Conservation (phyloP, 1,140 invertebrate species). For the Scaptomyza hsui region DNA sequence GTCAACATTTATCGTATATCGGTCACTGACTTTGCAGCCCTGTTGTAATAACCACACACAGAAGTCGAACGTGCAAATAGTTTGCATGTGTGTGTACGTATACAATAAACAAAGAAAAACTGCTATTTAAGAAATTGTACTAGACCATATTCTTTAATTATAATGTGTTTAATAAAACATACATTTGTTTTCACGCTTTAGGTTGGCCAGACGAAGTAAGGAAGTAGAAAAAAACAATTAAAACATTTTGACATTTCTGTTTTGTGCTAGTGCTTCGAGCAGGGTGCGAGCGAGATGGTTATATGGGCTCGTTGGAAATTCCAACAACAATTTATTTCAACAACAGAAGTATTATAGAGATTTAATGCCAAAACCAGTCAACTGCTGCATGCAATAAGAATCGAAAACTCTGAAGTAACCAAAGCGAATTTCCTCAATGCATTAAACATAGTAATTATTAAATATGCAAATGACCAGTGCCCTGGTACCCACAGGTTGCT, state of each 20-base stretch:
- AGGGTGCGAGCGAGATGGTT: conserved; percentile 53
- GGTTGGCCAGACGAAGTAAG: background rate
- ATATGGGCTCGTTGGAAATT: conserved; percentile 68
- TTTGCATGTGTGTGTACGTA: conserved; percentile 9
- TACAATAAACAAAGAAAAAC: background rate
- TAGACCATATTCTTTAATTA: background rate
- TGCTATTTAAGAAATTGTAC: background rate
- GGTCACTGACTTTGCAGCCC: conserved; percentile 49
- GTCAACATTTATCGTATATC: conserved; percentile 39
- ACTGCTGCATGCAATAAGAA: conserved; percentile 11
- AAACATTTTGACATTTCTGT: conserved; percentile 50
- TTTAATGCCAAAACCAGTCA: conserved; percentile 3
- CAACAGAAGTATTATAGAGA: conserved; percentile 52
- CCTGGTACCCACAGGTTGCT: conserved; percentile 60
- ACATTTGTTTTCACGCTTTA: background rate
- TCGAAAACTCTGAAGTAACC: background rate
- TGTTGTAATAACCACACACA: conserved; percentile 22
- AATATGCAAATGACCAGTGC: background rate
- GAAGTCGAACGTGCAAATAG: conserved; percentile 13
- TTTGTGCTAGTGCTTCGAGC: conserved; percentile 43
- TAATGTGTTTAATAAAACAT: background rate
- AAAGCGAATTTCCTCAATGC: too few species aligned
- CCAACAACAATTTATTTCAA: conserved; percentile 73
- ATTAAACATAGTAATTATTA: background rate
- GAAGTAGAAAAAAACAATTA: conserved; percentile 39